Conservation (phyloP, 2,797 vertebrate genomes). For the Chelidonichthys spinosus region DNA sequence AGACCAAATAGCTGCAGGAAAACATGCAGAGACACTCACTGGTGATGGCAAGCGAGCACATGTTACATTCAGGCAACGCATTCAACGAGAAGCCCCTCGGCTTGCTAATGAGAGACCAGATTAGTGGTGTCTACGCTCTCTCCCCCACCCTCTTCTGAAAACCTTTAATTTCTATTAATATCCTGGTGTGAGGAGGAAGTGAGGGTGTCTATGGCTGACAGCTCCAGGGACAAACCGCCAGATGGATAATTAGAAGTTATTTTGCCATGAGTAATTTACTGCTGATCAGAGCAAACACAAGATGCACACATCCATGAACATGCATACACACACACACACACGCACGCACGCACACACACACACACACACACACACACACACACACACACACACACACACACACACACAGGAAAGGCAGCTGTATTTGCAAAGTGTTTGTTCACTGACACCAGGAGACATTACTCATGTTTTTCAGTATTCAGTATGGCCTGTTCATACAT, state of each 20-base stretch:
- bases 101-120: conserved; percentile 28
- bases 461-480: not conserved
- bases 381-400: not conserved
- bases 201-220: conserved; percentile 47
- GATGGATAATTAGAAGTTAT: conserved; percentile 65
- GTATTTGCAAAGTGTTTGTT: conserved; percentile 6
- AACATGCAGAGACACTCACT: not conserved
- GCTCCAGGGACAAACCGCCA: conserved; percentile 47
- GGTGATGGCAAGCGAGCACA: conserved; percentile 22
- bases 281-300: conserved; percentile 47
- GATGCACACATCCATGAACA: conserved; percentile 2
- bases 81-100: conserved; percentile 24
- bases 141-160: conserved; percentile 23
- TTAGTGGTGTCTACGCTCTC: conserved; percentile 32
- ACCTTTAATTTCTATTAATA: conserved; percentile 64
- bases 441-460: not conserved
- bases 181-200: conserved; percentile 44
- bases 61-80: conserved; percentile 29
- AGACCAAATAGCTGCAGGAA: conserved; percentile 10
- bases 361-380: not conserved
- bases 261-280: conserved; percentile 55
- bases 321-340: not conserved
- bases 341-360: not conserved
- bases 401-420: conserved; percentile 5
- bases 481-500: not conserved